These are phyloP conservation scores for Callospermophilus lateralis DNA, from an alignment of 2,113 vertebrate species.

Conservation along the genomic window DNA sequence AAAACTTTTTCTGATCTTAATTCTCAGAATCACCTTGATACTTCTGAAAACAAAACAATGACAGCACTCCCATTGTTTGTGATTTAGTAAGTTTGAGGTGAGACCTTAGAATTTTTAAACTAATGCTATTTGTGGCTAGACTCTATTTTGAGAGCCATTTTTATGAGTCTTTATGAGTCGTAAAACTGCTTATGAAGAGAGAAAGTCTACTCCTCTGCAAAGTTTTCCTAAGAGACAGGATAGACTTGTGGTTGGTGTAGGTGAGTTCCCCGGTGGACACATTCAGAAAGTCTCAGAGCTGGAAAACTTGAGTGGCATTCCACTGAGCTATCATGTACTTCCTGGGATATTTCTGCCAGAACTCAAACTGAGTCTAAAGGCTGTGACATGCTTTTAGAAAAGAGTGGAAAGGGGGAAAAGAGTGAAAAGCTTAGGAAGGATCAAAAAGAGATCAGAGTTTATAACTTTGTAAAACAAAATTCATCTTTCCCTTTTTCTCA, in stretches of 20 bases:
- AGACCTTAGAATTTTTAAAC: neutral
- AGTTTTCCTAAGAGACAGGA: neutral
- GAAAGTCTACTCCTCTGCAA: neutral
- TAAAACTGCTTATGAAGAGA: neutral
- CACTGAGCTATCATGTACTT: neutral
- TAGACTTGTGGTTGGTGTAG: neutral
- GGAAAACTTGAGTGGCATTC: neutral
- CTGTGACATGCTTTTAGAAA: neutral
- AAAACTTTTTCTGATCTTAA: neutral
- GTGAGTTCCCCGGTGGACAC: neutral
- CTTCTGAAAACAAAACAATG: neutral
- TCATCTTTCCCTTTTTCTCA: neutral
- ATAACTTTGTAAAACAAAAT: neutral
- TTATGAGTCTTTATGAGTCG: neutral
- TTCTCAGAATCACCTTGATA: neutral
- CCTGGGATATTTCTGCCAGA: neutral
- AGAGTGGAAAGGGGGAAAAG: rapidly evolving
- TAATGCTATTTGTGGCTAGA: neutral
- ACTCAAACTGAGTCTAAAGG: neutral
- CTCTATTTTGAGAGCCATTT: neutral
- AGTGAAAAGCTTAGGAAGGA: neutral
- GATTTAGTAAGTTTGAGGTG: neutral
- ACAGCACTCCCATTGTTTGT: neutral
- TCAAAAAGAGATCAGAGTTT: neutral
- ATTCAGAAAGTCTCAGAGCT: neutral